These are phyloP conservation scores for Mesitornis unicolor DNA, from an alignment of 2,113 vertebrate genomes.

Conservation along the genomic window DNA sequence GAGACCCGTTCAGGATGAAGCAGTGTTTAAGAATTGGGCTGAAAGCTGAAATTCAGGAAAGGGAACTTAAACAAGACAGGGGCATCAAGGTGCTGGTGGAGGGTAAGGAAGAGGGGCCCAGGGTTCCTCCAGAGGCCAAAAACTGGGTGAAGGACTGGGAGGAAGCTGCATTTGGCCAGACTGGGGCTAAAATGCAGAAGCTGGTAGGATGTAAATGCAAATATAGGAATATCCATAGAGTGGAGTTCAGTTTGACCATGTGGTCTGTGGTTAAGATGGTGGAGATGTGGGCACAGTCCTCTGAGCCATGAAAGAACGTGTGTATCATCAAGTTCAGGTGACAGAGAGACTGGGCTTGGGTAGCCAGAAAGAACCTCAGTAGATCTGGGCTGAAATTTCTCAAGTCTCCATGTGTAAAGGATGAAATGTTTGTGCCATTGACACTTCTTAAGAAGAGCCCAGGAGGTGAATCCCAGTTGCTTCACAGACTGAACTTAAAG, in stretches of 20 bases:
- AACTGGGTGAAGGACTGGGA: accelerated
- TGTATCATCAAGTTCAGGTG: neutral
- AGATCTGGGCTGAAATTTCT: neutral
- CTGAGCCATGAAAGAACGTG: neutral
- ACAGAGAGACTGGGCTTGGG: neutral
- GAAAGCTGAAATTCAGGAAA: neutral
- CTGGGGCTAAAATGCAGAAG: neutral
- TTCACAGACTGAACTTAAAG: neutral
- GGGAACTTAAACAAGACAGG: neutral
- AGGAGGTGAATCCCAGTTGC: neutral
- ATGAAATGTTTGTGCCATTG: neutral
- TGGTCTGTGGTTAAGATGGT: neutral
- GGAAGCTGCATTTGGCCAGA: neutral
- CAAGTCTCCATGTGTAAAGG: neutral
- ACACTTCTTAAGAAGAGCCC: neutral
- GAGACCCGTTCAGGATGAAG: neutral
- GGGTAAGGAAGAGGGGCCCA: neutral
- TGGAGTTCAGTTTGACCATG: accelerated
- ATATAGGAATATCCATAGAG: accelerated
- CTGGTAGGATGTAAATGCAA: neutral
- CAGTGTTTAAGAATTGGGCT: neutral
- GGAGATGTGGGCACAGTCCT: no score
- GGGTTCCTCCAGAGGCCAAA: neutral
- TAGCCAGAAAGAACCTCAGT: neutral
- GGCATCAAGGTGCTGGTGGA: neutral